Evolutionary conservation across 2,797 vertebrate genomes (phyloP), one percentile per base, ranked within the genome.

Genomic region (Mallotus villosus): DNA sequence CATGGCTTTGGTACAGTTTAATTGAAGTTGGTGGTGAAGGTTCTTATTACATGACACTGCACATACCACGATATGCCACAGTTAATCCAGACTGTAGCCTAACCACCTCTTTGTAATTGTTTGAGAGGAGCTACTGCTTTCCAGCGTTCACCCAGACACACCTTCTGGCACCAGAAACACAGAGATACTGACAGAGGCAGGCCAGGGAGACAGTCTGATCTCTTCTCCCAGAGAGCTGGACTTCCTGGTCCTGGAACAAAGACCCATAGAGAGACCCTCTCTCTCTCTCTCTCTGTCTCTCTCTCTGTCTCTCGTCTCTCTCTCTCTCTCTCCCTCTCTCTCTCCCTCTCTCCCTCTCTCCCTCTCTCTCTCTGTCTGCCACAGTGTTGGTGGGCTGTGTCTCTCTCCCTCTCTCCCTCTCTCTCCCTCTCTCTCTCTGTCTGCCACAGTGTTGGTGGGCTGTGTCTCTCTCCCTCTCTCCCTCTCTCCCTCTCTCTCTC

Each of bases 221-320:
- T 67, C 73, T 75, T 83, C 64, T 90, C 85, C 85, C 82, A 77
- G 88, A 86, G 89, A 74, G 59, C 80, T 84, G 81, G 82, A 83
- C 88, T 90, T 90, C 87, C 89, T 90, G 84, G 78, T 81, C n/a
- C 80, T 83, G 82, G 82, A 90, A 90, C 89, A 89, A 91, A 90
- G 81, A 78, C 76, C 82, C 79, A 87, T 80, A 89, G 89, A 91
- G 82, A 89, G 21, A 24, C 55, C 7, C 21, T 60, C 58, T 25
- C 22, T 60, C 58, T 25, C 58, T 25, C 22, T 59, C 58, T 60
- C 11, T 5, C 22, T 60, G 2, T 60, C 58, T 60, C 22, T 60
- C 3, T 60, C 58, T 24, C 22, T 25, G 22, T 60, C 11, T 59
- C 22, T 59, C 22, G 25, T 14, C 22, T 59, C 21, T 12, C 57